Evolutionary conservation across 1,140 invertebrate genomes (phyloP), one percentile per base, ranked within the genome.

Genomic region (Ceratitis capitata): DNA sequence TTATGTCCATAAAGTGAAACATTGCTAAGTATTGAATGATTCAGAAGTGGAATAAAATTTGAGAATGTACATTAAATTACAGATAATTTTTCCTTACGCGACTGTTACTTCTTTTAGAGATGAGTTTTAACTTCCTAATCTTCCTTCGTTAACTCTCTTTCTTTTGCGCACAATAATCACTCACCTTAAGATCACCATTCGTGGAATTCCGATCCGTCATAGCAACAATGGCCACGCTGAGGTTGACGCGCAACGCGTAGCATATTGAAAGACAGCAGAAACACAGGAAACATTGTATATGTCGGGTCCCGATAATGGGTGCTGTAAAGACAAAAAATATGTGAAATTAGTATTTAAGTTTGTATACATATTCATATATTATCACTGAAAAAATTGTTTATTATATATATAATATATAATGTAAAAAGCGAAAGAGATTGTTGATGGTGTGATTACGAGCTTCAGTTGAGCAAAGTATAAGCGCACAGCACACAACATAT

Each of bases 221-320:
- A 35, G 90, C 90, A 56, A 91, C 90, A 42, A 96, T 93, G 0
- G 94, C 95, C 85, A 96, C 95, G 42, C 94, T 95, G 87, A 96
- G 93, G 78, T 95, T 95, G 26, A 95, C 94, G 85, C 95, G 92
- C 88, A 95, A 93, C 26, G 93, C 93, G 88, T 95, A 96, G 0
- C 94, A 94, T 78, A 95, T 91, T 0, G 94, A 89, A 86, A 95
- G 93, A 9, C 94, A 93, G 35, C 95, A 87, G 87, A 95, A 95
- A 86, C 95, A 92, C 32, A 96, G 89, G n/a, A 95, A 85, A 10
- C 94, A 93, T 88, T 96, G 95, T 23, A 94, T 86, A 89, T 96
- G 95, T 49, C 95, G 92, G 23, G 94, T 93, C 53, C 95, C 95
- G 86, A 91, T 74, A 82, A 89, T 78, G 84, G 88, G 90, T 56